Percentiles rank a stretch among this genome's conserved stretches.
phyloP scores from a whole-genome alignment of 1,140 invertebrate genomes.

The Adoxophyes honmai region DNA sequence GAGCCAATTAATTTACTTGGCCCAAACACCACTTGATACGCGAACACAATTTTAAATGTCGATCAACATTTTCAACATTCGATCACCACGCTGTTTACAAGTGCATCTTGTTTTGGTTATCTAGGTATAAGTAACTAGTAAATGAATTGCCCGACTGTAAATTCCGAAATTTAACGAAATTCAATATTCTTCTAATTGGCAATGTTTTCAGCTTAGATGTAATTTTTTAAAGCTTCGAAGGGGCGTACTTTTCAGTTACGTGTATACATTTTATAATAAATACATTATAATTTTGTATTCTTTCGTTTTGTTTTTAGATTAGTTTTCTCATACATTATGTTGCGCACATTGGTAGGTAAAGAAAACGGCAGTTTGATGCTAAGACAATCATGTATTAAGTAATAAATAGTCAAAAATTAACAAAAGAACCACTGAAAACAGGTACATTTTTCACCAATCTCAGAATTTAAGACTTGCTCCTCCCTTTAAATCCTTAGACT shows the following conservation, averaged over 20 bases:
- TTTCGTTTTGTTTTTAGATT: conserved; percentile 31
- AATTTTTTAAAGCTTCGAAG: conserved; percentile 38
- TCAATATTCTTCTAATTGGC: conserved; percentile 22
- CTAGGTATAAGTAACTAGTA: conserved; percentile 61
- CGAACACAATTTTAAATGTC: conserved; percentile 19
- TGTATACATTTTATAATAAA: conserved; percentile 75
- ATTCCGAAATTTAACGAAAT: conserved; percentile 40
- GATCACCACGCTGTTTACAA: conserved; percentile 28
- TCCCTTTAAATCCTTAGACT: conserved; percentile 67
- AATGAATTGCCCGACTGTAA: conserved; percentile 39
- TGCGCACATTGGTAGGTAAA: conserved; percentile 18
- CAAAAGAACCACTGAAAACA: conserved; percentile 74
- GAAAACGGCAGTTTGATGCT: conserved; percentile 57
- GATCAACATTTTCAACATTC: conserved; percentile 25
- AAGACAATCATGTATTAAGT: conserved; percentile 75
- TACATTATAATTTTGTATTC: conserved; percentile 56
- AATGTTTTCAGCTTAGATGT: conserved; percentile 44
- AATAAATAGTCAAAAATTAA: conserved; percentile 76
- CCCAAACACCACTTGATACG: neutral
- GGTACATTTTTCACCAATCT: conserved; percentile 73
- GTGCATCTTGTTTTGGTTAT: conserved; percentile 60
- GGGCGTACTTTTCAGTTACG: conserved; percentile 55
- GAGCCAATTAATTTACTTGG: neutral
- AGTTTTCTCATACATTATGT: conserved; percentile 20
- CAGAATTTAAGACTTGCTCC: conserved; percentile 66